These are phyloP conservation scores for Clamator glandarius DNA, from an alignment of 2,797 vertebrate species.

Conservation along the genomic window DNA sequence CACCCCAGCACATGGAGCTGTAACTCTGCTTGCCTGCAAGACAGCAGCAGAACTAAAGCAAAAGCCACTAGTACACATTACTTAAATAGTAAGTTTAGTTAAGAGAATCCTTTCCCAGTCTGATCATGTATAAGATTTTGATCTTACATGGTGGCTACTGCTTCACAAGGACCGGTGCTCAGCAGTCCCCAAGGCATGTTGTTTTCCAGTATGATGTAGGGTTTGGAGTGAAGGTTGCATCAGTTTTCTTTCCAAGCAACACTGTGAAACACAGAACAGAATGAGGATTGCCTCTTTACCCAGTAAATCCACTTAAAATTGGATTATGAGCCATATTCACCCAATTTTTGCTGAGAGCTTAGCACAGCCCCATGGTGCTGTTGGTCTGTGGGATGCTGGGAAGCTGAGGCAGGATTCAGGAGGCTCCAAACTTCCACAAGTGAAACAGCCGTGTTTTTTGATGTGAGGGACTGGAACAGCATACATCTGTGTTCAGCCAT, in stretches of 20 bases:
- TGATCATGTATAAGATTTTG: background rate
- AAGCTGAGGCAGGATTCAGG: background rate
- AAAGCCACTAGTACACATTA: background rate
- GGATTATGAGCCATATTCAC: constrained; percentile 67
- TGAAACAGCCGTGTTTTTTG: accelerated
- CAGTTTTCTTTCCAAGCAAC: constrained; percentile 12
- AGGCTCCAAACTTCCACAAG: background rate
- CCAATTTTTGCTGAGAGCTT: constrained; percentile 57
- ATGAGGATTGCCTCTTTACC: constrained; percentile 50
- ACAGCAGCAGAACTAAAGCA: background rate
- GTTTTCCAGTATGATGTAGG: background rate
- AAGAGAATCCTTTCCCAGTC: background rate
- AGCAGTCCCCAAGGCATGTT: background rate
- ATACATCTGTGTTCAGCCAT: background rate
- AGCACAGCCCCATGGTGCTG: background rate
- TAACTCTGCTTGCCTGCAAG: background rate
- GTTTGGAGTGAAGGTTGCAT: background rate
- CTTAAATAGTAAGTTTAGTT: background rate
- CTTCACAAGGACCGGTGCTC: background rate
- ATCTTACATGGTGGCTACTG: background rate
- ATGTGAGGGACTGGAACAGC: accelerated
- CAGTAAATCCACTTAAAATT: constrained; percentile 61
- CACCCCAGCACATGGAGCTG: background rate
- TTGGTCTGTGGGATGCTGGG: background rate
- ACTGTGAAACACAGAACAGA: constrained; percentile 36